phyloP scores from a whole-genome alignment of 2,888 invertebrate species.

The Andrena marginata region DNA sequence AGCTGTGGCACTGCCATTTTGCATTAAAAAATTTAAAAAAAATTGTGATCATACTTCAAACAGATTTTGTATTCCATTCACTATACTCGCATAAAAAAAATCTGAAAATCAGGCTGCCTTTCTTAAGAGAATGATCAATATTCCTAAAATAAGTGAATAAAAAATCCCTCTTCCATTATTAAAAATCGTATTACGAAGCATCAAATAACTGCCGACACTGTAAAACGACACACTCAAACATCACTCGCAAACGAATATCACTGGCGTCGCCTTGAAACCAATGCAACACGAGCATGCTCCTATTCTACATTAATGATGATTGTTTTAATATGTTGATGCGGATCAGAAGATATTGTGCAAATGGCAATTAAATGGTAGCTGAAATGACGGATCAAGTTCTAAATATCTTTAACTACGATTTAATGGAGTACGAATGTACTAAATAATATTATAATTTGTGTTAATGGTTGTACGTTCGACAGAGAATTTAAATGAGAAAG shows the following conservation, averaged over 20 bases:
- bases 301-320: constrained; percentile 7
- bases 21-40: too few species aligned
- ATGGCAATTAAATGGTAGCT: constrained; percentile 23
- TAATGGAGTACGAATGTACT: constrained; percentile 5
- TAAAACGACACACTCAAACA: constrained; percentile 44
- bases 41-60: too few species aligned
- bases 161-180: constrained; percentile 9
- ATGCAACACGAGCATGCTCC: constrained; percentile 58
- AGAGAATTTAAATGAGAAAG: constrained; percentile 21
- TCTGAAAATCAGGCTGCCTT: too few species aligned
- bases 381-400: constrained; percentile 5
- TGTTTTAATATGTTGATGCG: constrained; percentile 2
- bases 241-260: constrained; percentile 36
- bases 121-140: background rate
- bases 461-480: constrained; percentile 18
- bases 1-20: too few species aligned
- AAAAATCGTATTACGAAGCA: constrained; percentile 41
- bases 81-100: too few species aligned
- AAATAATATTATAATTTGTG: background rate
- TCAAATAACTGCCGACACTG: constrained; percentile 28
- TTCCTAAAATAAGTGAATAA: constrained; percentile 15
- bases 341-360: constrained; percentile 23
- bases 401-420: constrained; percentile 14
- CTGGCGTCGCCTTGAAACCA: constrained; percentile 12
- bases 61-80: too few species aligned